Percentiles rank a stretch among this genome's conserved stretches.
Conservation (phyloP, 2,113 vertebrate genomes). For the Gadus chalcogrammus region DNA sequence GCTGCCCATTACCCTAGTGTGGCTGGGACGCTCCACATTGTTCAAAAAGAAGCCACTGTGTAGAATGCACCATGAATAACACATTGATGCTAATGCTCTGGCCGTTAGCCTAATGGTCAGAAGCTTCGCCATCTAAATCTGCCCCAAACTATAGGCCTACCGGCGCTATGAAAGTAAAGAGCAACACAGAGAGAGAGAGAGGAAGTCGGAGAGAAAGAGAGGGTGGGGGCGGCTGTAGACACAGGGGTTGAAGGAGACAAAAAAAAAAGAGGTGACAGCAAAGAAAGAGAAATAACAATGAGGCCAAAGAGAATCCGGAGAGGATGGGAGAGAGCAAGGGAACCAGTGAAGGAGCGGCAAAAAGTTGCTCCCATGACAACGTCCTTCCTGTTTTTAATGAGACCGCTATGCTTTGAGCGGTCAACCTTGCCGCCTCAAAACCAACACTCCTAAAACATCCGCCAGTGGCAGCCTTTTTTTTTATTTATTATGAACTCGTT, state of each 20-base stretch:
- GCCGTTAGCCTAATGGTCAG: neutral
- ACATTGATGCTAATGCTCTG: neutral
- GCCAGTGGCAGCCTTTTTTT: neutral
- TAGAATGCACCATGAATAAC: neutral
- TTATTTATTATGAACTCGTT: too few species aligned
- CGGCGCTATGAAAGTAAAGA: too few species aligned
- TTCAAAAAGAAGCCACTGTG: slow-evolving; percentile 3
- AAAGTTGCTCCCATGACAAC: neutral
- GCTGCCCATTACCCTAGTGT: neutral
- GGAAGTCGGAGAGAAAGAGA: neutral
- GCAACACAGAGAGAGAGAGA: neutral
- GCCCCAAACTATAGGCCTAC: neutral
- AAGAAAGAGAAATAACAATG: slow-evolving; percentile 1
- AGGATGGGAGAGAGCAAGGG: neutral
- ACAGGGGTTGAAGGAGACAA: neutral
- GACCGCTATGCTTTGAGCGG: neutral
- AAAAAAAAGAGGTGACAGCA: neutral
- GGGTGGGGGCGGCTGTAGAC: too few species aligned
- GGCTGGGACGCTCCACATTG: neutral
- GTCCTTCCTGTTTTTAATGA: neutral
- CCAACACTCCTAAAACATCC: neutral
- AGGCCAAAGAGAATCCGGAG: neutral
- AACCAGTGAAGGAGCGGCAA: neutral
- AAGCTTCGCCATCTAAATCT: neutral
- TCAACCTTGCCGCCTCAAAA: neutral